Evolutionary conservation across 2,113 vertebrate genomes (phyloP).

Genomic region (Entomyzon cyanotis): DNA sequence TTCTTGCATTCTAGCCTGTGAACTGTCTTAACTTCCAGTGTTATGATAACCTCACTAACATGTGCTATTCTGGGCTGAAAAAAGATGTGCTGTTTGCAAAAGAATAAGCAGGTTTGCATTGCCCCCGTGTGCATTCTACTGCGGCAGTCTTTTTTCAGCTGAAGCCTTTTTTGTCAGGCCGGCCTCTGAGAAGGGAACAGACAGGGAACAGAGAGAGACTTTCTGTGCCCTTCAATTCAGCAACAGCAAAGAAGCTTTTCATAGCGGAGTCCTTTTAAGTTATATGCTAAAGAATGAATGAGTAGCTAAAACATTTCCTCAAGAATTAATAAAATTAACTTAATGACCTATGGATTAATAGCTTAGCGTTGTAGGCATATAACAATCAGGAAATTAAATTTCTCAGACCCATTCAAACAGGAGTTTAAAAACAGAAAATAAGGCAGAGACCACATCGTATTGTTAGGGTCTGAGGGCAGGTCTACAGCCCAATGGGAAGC

Average conservation of each 20-base stretch:
- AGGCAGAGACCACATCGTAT: not conserved
- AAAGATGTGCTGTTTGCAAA: not conserved
- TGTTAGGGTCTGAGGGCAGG: not conserved
- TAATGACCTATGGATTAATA: not conserved
- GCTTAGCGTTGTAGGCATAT: not conserved
- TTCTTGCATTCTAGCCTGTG: not conserved
- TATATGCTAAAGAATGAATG: not conserved
- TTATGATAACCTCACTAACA: not conserved
- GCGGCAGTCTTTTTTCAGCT: not conserved
- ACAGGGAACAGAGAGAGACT: not conserved
- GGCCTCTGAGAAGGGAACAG: not conserved
- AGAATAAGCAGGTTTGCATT: not conserved
- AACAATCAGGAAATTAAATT: not conserved
- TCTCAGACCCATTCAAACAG: not conserved
- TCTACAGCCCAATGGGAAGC: not conserved
- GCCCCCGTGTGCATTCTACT: not conserved
- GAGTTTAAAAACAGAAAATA: not conserved
- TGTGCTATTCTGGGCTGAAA: not conserved
- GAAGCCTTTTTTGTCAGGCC: not conserved
- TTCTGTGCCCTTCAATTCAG: not conserved
- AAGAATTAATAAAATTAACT: not conserved
- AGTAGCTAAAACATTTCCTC: not conserved
- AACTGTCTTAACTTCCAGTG: not conserved
- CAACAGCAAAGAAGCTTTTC: not conserved
- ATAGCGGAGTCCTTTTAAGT: not conserved